Percentiles rank a stretch among this genome's conserved stretches.
Conservation (phyloP, 2,113 vertebrate genomes). For the Azemiops feae region DNA sequence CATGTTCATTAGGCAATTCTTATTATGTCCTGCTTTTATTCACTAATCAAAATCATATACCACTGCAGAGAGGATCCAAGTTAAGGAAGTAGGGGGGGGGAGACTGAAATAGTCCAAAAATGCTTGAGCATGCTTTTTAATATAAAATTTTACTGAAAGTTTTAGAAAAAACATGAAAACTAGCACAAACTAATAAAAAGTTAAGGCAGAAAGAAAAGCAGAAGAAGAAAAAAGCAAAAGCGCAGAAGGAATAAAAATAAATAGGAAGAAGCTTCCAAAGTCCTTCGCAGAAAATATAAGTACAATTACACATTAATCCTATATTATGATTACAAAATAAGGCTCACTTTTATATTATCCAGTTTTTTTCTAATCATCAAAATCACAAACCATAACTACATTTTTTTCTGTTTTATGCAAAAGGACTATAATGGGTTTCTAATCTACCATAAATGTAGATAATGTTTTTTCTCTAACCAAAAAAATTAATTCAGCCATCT, state of each 20-base stretch:
- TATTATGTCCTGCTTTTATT: not conserved
- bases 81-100: not conserved
- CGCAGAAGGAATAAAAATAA: not conserved
- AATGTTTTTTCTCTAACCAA: not conserved
- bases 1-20: not conserved
- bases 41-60: not conserved
- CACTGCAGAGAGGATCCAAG: not conserved
- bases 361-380: not conserved
- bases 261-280: not conserved
- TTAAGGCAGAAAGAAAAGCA: not conserved
- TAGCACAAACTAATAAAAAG: not conserved
- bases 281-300: not conserved
- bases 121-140: not conserved
- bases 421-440: not conserved
- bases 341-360: not conserved
- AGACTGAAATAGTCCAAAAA: not conserved
- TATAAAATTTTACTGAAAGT: not conserved
- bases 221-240: not conserved
- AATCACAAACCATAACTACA: not conserved
- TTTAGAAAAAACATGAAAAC: not conserved
- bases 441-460: not conserved
- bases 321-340: conserved; percentile 1
- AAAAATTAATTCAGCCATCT: not conserved
- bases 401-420: not conserved
- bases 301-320: not conserved